Base-by-base conservation (phyloP, 2,888 invertebrate species). In the Coleophora flavipennella region DNA sequence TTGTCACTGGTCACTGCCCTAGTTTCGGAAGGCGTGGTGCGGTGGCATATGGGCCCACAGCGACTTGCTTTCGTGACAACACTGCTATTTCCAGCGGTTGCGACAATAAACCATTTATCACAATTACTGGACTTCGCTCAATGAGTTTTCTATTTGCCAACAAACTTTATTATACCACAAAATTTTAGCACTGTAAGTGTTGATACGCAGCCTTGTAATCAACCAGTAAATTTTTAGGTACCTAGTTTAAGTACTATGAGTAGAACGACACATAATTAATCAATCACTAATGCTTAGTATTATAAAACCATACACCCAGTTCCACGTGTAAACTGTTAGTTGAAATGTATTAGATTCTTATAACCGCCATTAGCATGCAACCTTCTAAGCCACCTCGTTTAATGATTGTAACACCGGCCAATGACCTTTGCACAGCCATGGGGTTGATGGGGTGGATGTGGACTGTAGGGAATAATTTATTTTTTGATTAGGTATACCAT, bases 31-130 rank as follows among this genome's bases (percentile, higher is more conserved):
- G 48, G 50, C n/a, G n/a, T n/a, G 41, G 56, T 42, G 51, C 51
- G 43, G 33, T 31, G 37, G 38, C 33, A 34, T 40, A 41, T 39
- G 40, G 37, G 28, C 3, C 8, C 36, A 25, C 31, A 31, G 13
- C 11, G 36, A 14, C 14, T 13, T 7, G 31, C 27, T 13, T 43
- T 44, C 57, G 50, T 51, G 49, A 47, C 46, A 39, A 14, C 38
- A 40, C 42, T 40, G 49, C 50, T 50, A 54, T 56, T 54, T 55
- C 46, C 36, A 43, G 44, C 41, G 25, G 25, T 9, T 31, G 12
- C 37, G 20, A 20, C 20, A 40, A 41, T 37, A 35, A 33, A 26
- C 7, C 33, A 33, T 28, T 37, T 29, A 20, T 20, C 6, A 20
- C 20, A 6, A 20, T 3, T 20, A 26, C 32, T 27, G 36, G 36